Evolutionary conservation across 2,113 vertebrate species (phyloP).

Genomic region (Eonycteris spelaea): DNA sequence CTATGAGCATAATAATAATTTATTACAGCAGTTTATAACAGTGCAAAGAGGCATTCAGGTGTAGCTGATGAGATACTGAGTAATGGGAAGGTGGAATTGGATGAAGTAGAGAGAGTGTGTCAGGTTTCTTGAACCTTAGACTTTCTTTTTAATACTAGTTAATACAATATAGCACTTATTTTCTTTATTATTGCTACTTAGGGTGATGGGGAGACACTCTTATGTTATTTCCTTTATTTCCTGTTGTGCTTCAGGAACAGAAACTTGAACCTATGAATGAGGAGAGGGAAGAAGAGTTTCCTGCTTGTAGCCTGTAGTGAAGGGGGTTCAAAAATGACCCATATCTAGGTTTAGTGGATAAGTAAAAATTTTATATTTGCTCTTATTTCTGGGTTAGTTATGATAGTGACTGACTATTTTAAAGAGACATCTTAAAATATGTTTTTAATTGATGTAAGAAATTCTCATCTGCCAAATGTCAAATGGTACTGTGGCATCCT

Average conservation of each 20-base stretch:
- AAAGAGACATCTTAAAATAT: not conserved
- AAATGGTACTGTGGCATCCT: not conserved
- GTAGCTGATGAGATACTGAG: not conserved
- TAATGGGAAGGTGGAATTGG: not conserved
- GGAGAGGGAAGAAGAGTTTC: not conserved
- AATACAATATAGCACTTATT: not conserved
- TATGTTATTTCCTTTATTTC: not conserved
- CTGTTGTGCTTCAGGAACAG: not conserved
- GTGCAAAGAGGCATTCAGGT: not conserved
- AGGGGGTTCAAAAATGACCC: not conserved
- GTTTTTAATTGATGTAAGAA: not conserved
- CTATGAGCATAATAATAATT: not conserved
- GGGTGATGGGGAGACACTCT: not conserved
- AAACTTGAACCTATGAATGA: not conserved
- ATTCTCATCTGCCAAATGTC: not conserved
- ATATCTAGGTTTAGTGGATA: not conserved
- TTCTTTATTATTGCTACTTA: not conserved
- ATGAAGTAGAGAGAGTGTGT: not conserved
- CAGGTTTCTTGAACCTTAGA: not conserved
- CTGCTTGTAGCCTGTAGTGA: not conserved
- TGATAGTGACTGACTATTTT: not conserved
- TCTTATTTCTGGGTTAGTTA: not conserved
- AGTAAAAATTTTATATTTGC: slow-evolving; percentile 30
- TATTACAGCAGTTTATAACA: not conserved
- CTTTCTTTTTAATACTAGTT: not conserved